phyloP scores from a whole-genome alignment of 2,113 vertebrate genomes.

The Malaclemys terrapin region DNA sequence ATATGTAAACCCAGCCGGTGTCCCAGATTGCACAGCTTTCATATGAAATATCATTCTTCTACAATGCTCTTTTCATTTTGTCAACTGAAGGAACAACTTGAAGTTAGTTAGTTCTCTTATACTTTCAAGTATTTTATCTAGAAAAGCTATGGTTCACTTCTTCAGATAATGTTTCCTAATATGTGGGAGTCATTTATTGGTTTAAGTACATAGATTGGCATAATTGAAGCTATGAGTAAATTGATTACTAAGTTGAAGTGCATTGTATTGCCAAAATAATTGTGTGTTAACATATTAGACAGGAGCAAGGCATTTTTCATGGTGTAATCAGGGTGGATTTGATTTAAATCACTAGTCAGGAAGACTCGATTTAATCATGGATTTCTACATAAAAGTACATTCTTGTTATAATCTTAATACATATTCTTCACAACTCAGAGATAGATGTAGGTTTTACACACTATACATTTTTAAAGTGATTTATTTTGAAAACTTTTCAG shows the following conservation, averaged over 20 bases:
- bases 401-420: too few species aligned
- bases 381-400: too few species aligned
- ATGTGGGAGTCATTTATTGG: background rate
- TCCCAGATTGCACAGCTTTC: background rate
- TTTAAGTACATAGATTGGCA: background rate
- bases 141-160: background rate
- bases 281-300: background rate
- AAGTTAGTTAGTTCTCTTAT: background rate
- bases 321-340: too few species aligned
- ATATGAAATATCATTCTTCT: background rate
- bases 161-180: background rate
- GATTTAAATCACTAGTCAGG: too few species aligned
- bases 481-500: too few species aligned
- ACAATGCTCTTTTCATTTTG: background rate
- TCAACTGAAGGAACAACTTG: background rate
- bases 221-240: background rate
- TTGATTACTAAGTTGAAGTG: background rate
- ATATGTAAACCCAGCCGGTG: background rate
- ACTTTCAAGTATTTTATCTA: background rate
- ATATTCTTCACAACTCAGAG: too few species aligned
- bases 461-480: too few species aligned
- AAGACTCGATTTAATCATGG: too few species aligned
- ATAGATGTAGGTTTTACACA: too few species aligned
- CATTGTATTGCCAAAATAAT: background rate
- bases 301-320: background rate